Conservation (phyloP, 2,888 invertebrate genomes). For the Leistus spinibarbis region DNA sequence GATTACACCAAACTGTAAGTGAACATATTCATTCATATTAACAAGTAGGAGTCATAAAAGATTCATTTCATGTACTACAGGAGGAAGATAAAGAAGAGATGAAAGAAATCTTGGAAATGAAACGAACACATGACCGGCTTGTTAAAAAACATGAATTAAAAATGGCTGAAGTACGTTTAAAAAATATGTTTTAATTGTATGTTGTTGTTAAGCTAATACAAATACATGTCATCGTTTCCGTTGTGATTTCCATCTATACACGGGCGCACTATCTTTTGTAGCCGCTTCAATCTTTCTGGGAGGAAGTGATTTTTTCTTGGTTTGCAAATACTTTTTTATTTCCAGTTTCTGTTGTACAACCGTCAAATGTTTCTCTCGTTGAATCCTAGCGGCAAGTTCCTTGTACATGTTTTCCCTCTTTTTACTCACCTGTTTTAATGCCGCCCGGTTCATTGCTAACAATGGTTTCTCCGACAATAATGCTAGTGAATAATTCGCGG, state of each 20-base stretch:
- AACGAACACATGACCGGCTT: slow-evolving; percentile 80
- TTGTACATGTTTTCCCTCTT: slow-evolving; percentile 70
- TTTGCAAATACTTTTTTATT: slow-evolving; percentile 70
- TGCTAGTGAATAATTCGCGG: slow-evolving; percentile 73
- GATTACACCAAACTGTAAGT: slow-evolving; percentile 85
- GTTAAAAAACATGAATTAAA: slow-evolving; percentile 68
- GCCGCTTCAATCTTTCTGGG: slow-evolving; percentile 70
- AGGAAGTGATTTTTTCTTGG: slow-evolving; percentile 64
- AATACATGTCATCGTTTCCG: slow-evolving; percentile 70
- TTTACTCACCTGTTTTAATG: slow-evolving; percentile 61
- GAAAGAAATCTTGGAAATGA: slow-evolving; percentile 92
- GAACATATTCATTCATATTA: not conserved
- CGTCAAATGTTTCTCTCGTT: slow-evolving; percentile 76
- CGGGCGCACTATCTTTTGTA: slow-evolving; percentile 71
- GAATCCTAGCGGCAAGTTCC: slow-evolving; percentile 76
- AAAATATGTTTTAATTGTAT: not conserved
- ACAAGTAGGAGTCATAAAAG: not conserved
- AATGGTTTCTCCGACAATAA: slow-evolving; percentile 67
- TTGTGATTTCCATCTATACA: slow-evolving; percentile 81
- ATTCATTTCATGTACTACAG: slow-evolving; percentile 58
- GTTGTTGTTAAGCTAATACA: not conserved
- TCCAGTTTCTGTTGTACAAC: slow-evolving; percentile 82
- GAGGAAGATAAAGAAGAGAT: slow-evolving; percentile 93
- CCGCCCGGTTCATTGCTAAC: slow-evolving; percentile 65
- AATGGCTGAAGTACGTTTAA: slow-evolving; percentile 29